Base-by-base conservation (phyloP, 2,797 vertebrate genomes). In the Gila robusta region DNA sequence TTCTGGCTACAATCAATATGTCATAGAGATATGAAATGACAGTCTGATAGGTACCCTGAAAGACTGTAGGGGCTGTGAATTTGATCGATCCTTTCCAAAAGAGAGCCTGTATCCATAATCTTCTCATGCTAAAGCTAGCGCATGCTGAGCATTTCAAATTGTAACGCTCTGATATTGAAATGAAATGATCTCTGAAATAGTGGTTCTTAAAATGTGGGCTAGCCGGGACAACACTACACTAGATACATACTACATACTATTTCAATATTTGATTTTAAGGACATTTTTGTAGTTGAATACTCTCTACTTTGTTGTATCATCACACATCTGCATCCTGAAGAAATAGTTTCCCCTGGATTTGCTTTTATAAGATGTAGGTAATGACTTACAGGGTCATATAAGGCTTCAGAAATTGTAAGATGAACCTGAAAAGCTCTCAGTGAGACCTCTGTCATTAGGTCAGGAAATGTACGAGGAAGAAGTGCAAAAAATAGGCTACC, bases 1-100 rank as follows among this genome's bases (percentile, higher is more conserved):
- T 88, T 85, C 69, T 89, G 74, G 78, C 77, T 87, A 84, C 67
- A 87, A 90, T 93, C 91, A 84, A 92, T 93, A 89, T 90, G 88
- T 90, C 89, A 89, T 89, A 88, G 70, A 88, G 78, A 82, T 88
- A 88, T 90, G 86, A 90, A 92, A 91, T 91, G 87, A 87, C 83
- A 82, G 85, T 88, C 62, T 87, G 74, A 88, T 91, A 83, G 87
- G 83, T 70, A 79, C 83, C 32, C 78, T 80, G 79, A 74, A 41
- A 86, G 70, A 77, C 81, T 85, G 49, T 39, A 87, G 37, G 72
- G 32, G 81, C 74, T 56, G 84, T 67, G 76, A 81, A 64, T 74
- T 69, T 37, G 80, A 92, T 91, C 89, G 47, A 91, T 91, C 88
- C 78, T 64, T 86, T 74, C 71, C 86, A 76, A 89, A 90, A 85